Percentiles rank a stretch among this genome's conserved stretches.
phyloP scores from a whole-genome alignment of 2,113 vertebrate genomes.

The Campylomormyrus numenius region DNA sequence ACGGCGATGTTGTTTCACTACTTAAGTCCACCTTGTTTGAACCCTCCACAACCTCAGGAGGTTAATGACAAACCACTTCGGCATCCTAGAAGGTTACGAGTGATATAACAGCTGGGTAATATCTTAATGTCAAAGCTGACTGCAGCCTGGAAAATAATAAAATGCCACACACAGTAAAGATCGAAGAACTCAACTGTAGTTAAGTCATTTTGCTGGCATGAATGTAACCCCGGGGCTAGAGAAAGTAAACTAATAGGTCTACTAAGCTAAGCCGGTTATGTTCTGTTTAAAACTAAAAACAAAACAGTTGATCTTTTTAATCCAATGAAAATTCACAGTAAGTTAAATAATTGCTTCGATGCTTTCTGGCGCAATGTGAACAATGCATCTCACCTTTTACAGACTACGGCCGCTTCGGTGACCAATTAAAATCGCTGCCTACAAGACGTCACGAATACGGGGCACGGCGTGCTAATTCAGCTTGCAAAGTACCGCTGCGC shows the following conservation, averaged over 20 bases:
- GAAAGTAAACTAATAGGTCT: background rate
- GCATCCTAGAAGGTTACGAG: background rate
- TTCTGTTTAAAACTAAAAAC: background rate
- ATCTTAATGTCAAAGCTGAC: background rate
- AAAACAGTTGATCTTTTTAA: background rate
- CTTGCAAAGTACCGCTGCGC: background rate
- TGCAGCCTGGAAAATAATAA: background rate
- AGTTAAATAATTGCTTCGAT: background rate
- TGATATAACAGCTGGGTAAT: background rate
- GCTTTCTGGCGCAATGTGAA: background rate
- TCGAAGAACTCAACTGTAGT: background rate
- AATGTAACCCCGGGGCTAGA: background rate
- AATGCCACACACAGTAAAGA: background rate
- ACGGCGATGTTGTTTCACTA: slow-evolving; percentile 1
- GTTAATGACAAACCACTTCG: background rate
- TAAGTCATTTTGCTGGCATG: background rate
- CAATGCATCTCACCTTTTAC: background rate
- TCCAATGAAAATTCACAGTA: background rate
- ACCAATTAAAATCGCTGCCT: background rate
- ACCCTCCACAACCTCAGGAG: background rate
- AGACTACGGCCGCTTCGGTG: background rate
- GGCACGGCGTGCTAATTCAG: background rate
- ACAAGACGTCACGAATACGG: background rate
- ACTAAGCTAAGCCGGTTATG: background rate
- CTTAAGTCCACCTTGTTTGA: background rate